Conservation (phyloP, 2,888 invertebrate genomes). For the Drosophila paucipuncta region DNA sequence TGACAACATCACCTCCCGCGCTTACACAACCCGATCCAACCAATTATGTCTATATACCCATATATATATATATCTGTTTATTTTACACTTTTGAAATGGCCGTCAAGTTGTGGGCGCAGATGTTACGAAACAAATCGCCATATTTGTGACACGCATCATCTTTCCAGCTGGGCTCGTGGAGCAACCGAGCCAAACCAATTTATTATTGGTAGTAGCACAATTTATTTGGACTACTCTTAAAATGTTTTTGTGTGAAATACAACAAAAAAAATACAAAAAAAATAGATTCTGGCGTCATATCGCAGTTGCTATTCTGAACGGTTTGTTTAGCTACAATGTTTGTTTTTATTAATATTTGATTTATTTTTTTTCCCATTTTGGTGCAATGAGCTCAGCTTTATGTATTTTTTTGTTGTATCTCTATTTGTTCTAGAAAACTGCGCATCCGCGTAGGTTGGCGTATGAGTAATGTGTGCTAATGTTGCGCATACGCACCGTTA, state of each 20-base stretch:
- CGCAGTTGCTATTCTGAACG: constrained; percentile 28
- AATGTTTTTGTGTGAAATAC: constrained; percentile 1
- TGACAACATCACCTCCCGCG: constrained; percentile 34
- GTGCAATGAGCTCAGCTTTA: constrained; percentile 68
- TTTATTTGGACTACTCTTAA: constrained; percentile 23
- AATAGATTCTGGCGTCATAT: constrained; percentile 62
- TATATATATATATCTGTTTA: constrained; percentile 14
- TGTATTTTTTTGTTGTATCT: constrained; percentile 2
- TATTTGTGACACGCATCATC: constrained; percentile 33
- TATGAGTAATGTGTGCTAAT: constrained; percentile 57
- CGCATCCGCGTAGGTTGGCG: constrained; percentile 54
- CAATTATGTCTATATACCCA: constrained; percentile 18
- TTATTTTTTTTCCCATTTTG: constrained; percentile 47
- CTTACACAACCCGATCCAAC: constrained; percentile 49
- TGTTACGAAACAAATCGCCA: constrained; percentile 42
- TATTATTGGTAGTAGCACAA: constrained; percentile 24
- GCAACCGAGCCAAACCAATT: background rate
- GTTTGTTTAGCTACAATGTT: constrained; percentile 59
- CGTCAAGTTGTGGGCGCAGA: constrained; percentile 43
- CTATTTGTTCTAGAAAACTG: constrained; percentile 57
- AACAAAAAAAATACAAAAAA: background rate
- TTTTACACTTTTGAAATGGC: constrained; percentile 21
- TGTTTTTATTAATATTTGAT: constrained; percentile 45
- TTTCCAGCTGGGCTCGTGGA: constrained; percentile 1
- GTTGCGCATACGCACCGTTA: constrained; percentile 61